Evolutionary conservation across 2,797 vertebrate genomes (phyloP), one percentile per base, ranked within the genome.

Genomic region (Lagorchestes hirsutus): DNA sequence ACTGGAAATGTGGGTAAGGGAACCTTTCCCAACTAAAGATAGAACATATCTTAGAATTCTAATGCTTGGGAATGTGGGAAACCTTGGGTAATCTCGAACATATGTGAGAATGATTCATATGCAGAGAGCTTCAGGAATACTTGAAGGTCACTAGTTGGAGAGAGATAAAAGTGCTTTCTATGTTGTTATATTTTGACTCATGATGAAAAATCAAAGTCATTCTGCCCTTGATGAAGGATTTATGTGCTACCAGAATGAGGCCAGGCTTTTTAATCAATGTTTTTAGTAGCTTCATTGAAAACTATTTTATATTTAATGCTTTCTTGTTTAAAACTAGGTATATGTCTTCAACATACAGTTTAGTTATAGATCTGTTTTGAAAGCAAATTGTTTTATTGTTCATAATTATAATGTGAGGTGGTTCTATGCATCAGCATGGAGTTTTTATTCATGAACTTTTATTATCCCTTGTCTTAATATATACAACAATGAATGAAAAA

Each of bases 281-380:
- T 31, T 57, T 55, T 90, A 82, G 58, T 87, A 40, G 40, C 50
- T 93, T 62, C 10, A 31, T 93, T 67, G 34, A 91, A 92, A 57
- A 56, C 56, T 46, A 82, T 40, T 9, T 82, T 82, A 87, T 87
- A 40, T 87, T 87, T 4, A 87, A 28, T 87, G 40, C 9, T 22
- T 46, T 29, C 54, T 97, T 93, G 46, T 91, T 96, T 96, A 90
- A 93, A 87, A 91, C 55, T 92, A 67, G 52, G 9, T 67, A 0
- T 27, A 1, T 18, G 46, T 24, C 10, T 46, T 10, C 40, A 52
- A 54, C 18, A 27, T 6, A 55, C n/a, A 27, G 92, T 87, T 92
- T 67, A 40, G 14, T 40, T 95, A 57, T 90, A 16, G 13, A n/a
- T n/a, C 3, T 58, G 22, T 92, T 97, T 54, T 59, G n/a, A 91